Evolutionary conservation across 2,888 invertebrate genomes (phyloP), one percentile per base, ranked within the genome.

Genomic region (Cerceris rybyensis): DNA sequence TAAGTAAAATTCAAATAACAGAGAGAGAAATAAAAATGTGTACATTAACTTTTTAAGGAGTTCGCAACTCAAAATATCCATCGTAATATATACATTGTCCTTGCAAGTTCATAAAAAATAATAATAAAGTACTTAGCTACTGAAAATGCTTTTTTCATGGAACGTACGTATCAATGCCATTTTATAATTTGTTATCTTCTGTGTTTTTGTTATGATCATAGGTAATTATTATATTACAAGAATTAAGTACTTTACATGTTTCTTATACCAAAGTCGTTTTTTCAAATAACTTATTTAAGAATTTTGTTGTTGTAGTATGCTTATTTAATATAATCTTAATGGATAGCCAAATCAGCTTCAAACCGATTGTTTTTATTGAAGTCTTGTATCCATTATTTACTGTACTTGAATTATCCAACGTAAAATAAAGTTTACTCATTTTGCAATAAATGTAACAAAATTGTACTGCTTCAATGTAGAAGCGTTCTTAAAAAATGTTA

Each of bases 261-360:
- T 70, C 70, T 73, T 80, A 80, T 79, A 79, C 80, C 80, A 80
- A 79, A 80, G 80, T 68, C 46, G n/a, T 72, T 39, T 61, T 70
- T 78, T 64, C 66, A 28, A 28, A 28, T 28, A 28, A 28, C 28
- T 28, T 28, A 28, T 28, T 28, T 28, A 28, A 4, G 28, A 28
- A 28, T 28, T 28, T 1, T 28, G 28, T 28, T 28, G 28, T 28
- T 28, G 4, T 28, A 4, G 28, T 28, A 28, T 28, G 28, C 28
- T 28, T 28, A 28, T 28, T 28, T 28, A 28, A 28, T 28, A 28
- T 28, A 28, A 28, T 28, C 28, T 28, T 28, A 28, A 28, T 28
- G 28, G 28, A 4, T 28, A 28, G 4, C 4, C 28, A 2, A 28
- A 2, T 1, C 28, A 28, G 1, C 4, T 28, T 28, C 28, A 28